phyloP scores from a whole-genome alignment of 1,140 invertebrate species.

The Camponotus vicinus region DNA sequence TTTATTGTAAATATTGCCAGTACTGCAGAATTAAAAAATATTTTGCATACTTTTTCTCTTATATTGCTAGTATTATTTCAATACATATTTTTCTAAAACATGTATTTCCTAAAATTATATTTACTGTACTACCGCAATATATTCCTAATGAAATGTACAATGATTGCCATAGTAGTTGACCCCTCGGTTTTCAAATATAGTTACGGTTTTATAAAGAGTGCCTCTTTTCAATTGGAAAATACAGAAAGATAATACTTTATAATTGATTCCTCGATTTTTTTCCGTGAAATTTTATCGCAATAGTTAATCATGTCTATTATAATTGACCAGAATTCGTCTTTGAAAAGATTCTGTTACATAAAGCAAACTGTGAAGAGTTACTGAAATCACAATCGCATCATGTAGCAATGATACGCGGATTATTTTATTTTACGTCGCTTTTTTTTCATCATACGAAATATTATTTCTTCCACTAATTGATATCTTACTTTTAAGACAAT shows the following conservation, averaged over 20 bases:
- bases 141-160: no score
- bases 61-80: no score
- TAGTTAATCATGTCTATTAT: not conserved
- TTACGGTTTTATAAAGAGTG: not conserved
- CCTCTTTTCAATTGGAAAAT: not conserved
- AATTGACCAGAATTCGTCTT: not conserved
- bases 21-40: no score
- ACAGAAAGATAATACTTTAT: not conserved
- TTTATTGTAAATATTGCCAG: no score
- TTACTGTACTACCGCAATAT: no score
- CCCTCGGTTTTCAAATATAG: not conserved
- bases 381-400: not conserved
- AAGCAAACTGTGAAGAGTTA: not conserved
- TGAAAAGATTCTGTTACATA: not conserved
- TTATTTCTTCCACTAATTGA: slow-evolving; percentile 28
- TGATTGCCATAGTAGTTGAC: no score
- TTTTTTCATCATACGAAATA: not conserved
- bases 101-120: no score
- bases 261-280: not conserved
- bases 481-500: slow-evolving; percentile 24
- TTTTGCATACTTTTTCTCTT: no score
- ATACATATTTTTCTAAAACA: no score
- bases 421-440: not conserved
- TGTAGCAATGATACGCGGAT: not conserved
- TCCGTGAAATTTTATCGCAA: not conserved